Evolutionary conservation across 2,113 vertebrate genomes (phyloP), one percentile per base, ranked within the genome.

Genomic region (Pollachius pollachius): DNA sequence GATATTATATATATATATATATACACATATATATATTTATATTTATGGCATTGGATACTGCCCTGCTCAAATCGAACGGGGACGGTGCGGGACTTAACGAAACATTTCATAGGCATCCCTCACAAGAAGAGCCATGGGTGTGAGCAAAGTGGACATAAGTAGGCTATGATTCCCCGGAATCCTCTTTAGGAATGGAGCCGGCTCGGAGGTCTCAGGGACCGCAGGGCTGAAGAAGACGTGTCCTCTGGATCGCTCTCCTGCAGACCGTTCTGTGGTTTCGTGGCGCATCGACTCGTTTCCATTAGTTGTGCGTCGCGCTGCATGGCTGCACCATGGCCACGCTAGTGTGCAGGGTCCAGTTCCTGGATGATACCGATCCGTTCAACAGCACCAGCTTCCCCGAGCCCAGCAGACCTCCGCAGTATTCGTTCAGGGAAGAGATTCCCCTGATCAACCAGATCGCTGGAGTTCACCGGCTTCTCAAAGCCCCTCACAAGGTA

Each of bases 311-410:
- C 77, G 70, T 59, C 68, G 68, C 78, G 72, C 74, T 94, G 94
- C 88, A 96, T 94, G 94, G 94, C 92, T 91, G 80, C 94, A 90
- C 84, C 94, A 98, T 98, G 96, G 93, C 96, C 82, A 94, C 95
- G 84, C 89, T 97, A 84, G 87, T 93, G 66, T 97, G 94, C 92
- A 93, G 95, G 91, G 95, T 97, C 69, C 96, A 98, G 91, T 96
- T 98, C 87, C 88, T 98, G 92, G 96, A 98, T 92, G 96, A 98
- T 88, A 98, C 96, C 64, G 96, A 97, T 92, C 96, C 96, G 71
- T 98, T 98, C 85, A 97, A 96, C 88, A 98, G 96, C 93, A 98
- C 96, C 85, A 98, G 93, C 91, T 98, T 98, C 84, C 96, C 96
- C 3, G 96, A 98, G 89, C 96, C 96, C 81, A 96, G 92, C 83